Evolutionary conservation across 1,140 invertebrate genomes (phyloP).

Genomic region (Trichomalopsis sarcophagae): DNA sequence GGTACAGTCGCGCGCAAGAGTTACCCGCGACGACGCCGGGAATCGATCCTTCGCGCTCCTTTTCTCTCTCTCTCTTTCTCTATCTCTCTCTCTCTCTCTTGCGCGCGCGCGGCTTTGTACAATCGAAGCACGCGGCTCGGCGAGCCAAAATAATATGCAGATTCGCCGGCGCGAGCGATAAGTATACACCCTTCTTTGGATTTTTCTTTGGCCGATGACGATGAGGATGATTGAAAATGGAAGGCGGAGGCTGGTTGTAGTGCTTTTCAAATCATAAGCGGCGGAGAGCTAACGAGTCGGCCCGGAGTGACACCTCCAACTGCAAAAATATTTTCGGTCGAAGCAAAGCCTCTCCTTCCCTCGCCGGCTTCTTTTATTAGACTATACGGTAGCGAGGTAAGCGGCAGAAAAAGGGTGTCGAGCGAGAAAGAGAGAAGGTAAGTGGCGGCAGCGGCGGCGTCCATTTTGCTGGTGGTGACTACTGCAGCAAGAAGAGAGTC

Average conservation of each 20-base stretch:
- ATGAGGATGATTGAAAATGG: not conserved
- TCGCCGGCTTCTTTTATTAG: conserved; percentile 27
- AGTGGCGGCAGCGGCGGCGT: conserved; percentile 4
- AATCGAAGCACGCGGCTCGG: not conserved
- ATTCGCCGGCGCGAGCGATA: not conserved
- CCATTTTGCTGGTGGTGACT: conserved; percentile 52
- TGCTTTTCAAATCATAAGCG: not conserved
- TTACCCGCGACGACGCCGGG: not conserved
- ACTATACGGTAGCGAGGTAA: conserved; percentile 11
- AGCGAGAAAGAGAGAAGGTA: conserved; percentile 13
- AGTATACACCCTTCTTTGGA: too few species aligned
- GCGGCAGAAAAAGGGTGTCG: conserved; percentile 34
- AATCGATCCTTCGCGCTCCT: conserved; percentile 21
- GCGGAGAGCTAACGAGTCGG: not conserved
- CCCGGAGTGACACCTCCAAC: not conserved
- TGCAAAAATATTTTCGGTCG: not conserved
- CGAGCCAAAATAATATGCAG: conserved; percentile 24
- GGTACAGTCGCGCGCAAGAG: conserved; percentile 61
- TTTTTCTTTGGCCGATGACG: not conserved
- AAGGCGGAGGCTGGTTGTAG: not conserved
- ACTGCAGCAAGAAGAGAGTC: conserved; percentile 44
- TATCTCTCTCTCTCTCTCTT: not conserved
- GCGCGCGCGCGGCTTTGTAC: not conserved
- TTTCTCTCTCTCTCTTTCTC: not conserved
- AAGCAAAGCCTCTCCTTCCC: not conserved